Evolutionary conservation across 2,888 invertebrate genomes (phyloP), one percentile per base, ranked within the genome.

Genomic region (Mesoligia furuncula): DNA sequence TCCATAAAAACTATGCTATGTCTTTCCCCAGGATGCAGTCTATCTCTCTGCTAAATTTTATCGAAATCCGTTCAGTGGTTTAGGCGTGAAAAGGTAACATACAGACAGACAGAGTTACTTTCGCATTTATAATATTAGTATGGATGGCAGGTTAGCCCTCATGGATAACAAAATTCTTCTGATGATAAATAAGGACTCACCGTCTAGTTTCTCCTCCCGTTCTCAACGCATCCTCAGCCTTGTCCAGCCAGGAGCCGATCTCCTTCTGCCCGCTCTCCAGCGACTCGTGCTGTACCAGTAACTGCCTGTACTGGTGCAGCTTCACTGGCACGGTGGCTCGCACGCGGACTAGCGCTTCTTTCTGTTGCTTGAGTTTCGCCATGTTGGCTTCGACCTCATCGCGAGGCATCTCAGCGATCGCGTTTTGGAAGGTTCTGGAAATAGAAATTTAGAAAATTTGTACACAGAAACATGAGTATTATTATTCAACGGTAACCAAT

Each of bases 311-410:
- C 59, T 98, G 97, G 90, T 99, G 98, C 82, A 99, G 95, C 88
- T 98, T 98, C 77, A 98, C 97, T 0, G 99, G 99, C 76, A 99
- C 98, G 82, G 98, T 97, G 0, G 99, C 98, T 8, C 99, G 97
- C 8, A 99, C 98, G 87, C 98, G 97, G 0, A 99, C 99, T 20
- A 99, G 95, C 0, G 98, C 98, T 92, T 99, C 99, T 93, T 99
- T 99, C 92, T 99, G 98, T 90, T 98, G 98, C 91, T 99, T 99
- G 66, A 99, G 95, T 4, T 98, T 98, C 64, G 97, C 97, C 98
- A 99, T 98, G 97, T 99, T 99, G 81, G 97, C 97, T 89, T 99
- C 99, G 0, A 99, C 99, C 90, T 99, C 99, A 71, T 99, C 99
- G 51, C 99, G 97, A 0, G 98, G 98, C 74, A 99, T 97, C 92